Evolutionary conservation across 2,888 invertebrate genomes (phyloP), one percentile per base, ranked within the genome.

Genomic region (Odontomyia ornata): DNA sequence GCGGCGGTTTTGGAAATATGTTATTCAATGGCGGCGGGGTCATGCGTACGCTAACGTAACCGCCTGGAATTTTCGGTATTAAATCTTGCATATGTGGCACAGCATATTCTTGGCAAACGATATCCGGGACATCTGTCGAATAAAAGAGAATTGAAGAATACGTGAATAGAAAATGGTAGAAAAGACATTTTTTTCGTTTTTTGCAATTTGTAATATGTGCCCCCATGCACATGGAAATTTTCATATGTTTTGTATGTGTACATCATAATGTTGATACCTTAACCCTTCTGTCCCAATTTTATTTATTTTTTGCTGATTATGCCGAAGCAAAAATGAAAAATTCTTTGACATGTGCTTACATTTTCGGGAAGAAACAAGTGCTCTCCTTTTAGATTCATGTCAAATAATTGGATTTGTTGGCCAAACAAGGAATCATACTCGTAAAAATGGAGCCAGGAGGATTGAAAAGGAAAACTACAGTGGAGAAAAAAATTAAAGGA

Each of bases 31-130:
- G 86, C 73, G 89, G 89, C 62, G 88, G 82, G 64, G 87, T 86
- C 28, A 85, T 82, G 7, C 86, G 85, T 80, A 86, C 86, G 81
- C 86, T 86, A 80, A 86, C 85, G 81, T 87, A 87, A 60, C 80
- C 83, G 81, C 79, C 83, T 67, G 84, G 86, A 79, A 88, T 86
- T 77, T 87, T 84, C 76, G 88, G 89, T 79, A 88, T 86, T 79
- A 88, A 87, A 81, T 87, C 85, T 80, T 87, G 86, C 85, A 90
- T 89, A 81, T 90, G 89, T 65, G 91, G 91, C 77, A 91, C 90
- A 43, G 91, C 91, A 84, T 90, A 91, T 81, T 91, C 91, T 83
- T 89, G 89, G 82, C 89, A 88, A 79, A 89, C 88, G 80, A 90
- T 88, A 84, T 90, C 90, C 78, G 90, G 89, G 78, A 90, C 89